A percentile compares a stretch with the other conserved stretches of the same genome.
Evolutionary conservation across 1,140 invertebrate species (phyloP).

Genomic region (Zaprionus davidi): DNA sequence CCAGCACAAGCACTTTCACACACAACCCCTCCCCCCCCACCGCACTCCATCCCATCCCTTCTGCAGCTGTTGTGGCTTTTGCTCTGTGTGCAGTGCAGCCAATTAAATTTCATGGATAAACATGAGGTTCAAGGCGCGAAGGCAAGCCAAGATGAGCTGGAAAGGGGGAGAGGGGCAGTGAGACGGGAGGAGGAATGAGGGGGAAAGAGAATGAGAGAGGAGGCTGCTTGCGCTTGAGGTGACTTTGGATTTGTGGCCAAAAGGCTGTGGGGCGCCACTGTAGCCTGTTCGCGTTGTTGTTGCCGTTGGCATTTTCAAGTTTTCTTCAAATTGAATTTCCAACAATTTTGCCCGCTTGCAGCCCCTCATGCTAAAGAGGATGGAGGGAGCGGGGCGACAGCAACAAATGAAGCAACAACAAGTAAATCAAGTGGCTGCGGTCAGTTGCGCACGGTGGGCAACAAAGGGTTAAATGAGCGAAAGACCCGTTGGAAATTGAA

Average conservation of each 20-base stretch:
- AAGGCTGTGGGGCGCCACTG: slow-evolving; percentile 9
- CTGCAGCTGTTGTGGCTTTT: slow-evolving; percentile 26
- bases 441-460: slow-evolving; percentile 4
- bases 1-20: not conserved
- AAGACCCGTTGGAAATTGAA: not conserved
- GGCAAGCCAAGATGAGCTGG: not conserved
- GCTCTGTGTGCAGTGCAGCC: slow-evolving; percentile 55
- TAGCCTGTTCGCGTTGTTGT: slow-evolving; percentile 9
- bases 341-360: slow-evolving; percentile 64
- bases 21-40: not conserved
- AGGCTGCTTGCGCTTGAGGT: slow-evolving; percentile 33
- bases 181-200: not conserved
- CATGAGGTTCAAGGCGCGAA: slow-evolving; percentile 43
- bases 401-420: slow-evolving; percentile 12
- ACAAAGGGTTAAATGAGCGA: slow-evolving; percentile 2
- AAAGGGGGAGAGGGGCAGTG: not conserved
- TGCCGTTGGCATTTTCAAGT: slow-evolving; percentile 58
- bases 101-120: slow-evolving; percentile 79
- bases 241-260: slow-evolving; percentile 56
- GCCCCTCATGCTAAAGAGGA: not conserved
- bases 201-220: not conserved
- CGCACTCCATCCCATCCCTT: not conserved
- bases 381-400: not conserved
- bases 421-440: slow-evolving; percentile 24
- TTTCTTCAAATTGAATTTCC: slow-evolving; percentile 76